Base-by-base conservation (phyloP, 2,113 vertebrate genomes). In the Prolemur simus region DNA sequence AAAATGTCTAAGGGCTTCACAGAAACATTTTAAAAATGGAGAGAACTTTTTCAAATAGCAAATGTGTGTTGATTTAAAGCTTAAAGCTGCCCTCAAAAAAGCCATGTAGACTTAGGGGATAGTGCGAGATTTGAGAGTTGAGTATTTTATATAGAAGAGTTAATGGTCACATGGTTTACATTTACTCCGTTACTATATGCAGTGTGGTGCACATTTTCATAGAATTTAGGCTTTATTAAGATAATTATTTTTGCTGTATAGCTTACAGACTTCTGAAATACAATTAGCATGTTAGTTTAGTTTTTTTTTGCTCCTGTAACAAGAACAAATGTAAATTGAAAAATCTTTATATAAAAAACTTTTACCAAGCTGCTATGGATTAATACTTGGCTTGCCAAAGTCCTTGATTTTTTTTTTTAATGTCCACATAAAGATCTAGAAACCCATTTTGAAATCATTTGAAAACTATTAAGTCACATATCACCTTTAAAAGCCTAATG, bases 361-460 rank as follows among this genome's bases (percentile, higher is more conserved):
- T 94, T 89, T 97, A 94, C 42, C 76, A 98, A 98, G 98, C 98
- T 99, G 98, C 98, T 98, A 84, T 84, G 14, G 66, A 96, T 69
- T 98, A 97, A 96, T 96, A 81, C 83, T 97, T 96, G 0, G 0
- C 95, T 97, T 88, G 94, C 92, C 54, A 7, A 89, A 97, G 95
- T 56, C 73, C 90, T 86, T 58, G 64, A 11, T 37, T 74, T 82
- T 54, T 85, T 20, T 49, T 80, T 82, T 86, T 15, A 20, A 47
- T 12, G 27, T 90, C 64, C 60, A 39, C 77, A 0, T 84, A 49
- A 74, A n/a, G 76, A 32, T 92, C 74, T 94, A 82, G 83, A 82
- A 92, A 68, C 39, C 21, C 52, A 56, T 87, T 92, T 73, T 86
- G 77, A 93, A 86, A 92, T 93, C 47, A 88, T 58, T 96, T 84